Conservation (phyloP, 2,888 invertebrate species). For the Leptopterna dolabrata region DNA sequence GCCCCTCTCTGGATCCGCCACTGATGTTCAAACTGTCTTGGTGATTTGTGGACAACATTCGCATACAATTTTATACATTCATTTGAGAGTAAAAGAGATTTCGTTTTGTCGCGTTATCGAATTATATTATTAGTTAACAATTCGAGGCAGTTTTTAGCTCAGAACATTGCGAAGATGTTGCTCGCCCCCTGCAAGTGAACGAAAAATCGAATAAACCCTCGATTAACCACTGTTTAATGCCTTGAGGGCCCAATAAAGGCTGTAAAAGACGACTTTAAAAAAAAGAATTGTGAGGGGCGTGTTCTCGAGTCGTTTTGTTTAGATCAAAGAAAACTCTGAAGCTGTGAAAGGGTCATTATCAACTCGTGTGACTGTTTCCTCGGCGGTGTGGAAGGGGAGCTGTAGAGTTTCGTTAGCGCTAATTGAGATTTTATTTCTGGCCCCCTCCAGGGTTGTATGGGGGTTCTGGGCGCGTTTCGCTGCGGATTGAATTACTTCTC, state of each 20-base stretch:
- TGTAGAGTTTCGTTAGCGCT: constrained; percentile 13
- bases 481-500: constrained; percentile 25
- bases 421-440: constrained; percentile 44
- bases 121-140: too few relatives aligned
- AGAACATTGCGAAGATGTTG: neutral
- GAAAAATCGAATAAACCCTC: neutral
- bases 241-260: constrained; percentile 6
- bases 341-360: constrained; percentile 32
- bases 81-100: too few relatives aligned
- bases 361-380: constrained; percentile 28
- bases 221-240: neutral
- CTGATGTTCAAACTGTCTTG: too few relatives aligned
- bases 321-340: constrained; percentile 31
- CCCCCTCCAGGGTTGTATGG: neutral
- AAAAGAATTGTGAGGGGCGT: neutral
- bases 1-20: too few relatives aligned
- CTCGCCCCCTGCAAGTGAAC: neutral
- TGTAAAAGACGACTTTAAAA: neutral
- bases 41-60: too few relatives aligned
- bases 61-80: too few relatives aligned
- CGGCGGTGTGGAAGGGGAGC: neutral
- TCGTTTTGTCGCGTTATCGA: too few relatives aligned
- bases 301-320: constrained; percentile 16
- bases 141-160: too few relatives aligned
- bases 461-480: neutral